phyloP scores from a whole-genome alignment of 2,888 invertebrate species.

The Lydus trimaculatus region DNA sequence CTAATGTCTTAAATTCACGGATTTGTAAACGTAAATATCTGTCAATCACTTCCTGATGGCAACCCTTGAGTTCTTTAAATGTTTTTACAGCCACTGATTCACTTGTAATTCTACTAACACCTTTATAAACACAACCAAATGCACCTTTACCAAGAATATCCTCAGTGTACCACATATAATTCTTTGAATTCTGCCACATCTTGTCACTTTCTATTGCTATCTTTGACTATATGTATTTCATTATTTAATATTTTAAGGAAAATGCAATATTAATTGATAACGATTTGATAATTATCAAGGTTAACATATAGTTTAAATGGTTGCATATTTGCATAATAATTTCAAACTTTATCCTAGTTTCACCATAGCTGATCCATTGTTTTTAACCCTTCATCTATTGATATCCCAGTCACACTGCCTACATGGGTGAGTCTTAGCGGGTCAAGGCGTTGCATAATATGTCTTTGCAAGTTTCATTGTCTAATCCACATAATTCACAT shows the following conservation, averaged over 20 bases:
- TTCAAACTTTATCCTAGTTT: no score
- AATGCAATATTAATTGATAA: no score
- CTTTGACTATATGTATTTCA: background rate
- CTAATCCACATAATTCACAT: no score
- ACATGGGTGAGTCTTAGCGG: no score
- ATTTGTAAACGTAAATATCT: conserved; percentile 84
- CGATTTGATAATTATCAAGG: no score
- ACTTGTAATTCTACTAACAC: conserved; percentile 93
- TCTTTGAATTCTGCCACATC: conserved; percentile 77
- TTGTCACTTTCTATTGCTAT: background rate
- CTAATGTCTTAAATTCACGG: conserved; percentile 92
- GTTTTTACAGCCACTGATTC: conserved; percentile 97
- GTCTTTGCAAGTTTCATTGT: no score
- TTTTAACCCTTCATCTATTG: no score
- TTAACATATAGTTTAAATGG: no score
- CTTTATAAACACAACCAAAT: conserved; percentile 95
- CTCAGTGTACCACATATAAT: conserved; percentile 96
- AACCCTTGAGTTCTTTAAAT: conserved; percentile 89
- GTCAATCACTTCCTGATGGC: conserved; percentile 78
- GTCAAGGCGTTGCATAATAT: no score
- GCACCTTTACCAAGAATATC: conserved; percentile 96
- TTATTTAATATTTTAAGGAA: background rate
- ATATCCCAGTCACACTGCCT: no score
- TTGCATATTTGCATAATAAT: no score
- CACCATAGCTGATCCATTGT: no score